A percentile compares a stretch with the other conserved stretches of the same genome.
phyloP scores from a whole-genome alignment of 2,113 vertebrate genomes.

The Siniperca knerii region DNA sequence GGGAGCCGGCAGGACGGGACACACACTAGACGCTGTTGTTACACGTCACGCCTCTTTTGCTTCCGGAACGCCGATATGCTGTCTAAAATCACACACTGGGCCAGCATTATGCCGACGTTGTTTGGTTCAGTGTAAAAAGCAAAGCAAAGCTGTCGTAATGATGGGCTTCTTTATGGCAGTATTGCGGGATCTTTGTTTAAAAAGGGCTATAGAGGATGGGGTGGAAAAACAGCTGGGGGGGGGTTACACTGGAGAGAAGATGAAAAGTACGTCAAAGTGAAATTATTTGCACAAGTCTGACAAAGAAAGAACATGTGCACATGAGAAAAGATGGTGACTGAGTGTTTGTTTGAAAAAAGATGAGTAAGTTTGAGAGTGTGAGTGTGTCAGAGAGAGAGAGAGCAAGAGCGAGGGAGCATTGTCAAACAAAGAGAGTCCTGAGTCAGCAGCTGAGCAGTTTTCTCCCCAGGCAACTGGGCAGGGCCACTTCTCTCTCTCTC shows the following conservation, averaged over 20 bases:
- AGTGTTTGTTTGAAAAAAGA: conserved; percentile 66
- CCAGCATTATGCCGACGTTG: too few species aligned
- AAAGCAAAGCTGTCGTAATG: too few species aligned
- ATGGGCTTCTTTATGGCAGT: too few species aligned
- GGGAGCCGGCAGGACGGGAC: too few species aligned
- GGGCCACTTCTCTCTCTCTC: conserved; percentile 71
- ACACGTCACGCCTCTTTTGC: too few species aligned
- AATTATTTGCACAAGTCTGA: conserved; percentile 49
- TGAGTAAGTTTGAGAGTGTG: conserved; percentile 52
- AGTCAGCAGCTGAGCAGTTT: conserved; percentile 87
- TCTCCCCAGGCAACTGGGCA: conserved; percentile 86
- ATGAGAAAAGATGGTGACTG: conserved; percentile 65
- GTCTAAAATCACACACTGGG: too few species aligned
- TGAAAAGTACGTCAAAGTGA: conserved; percentile 46
- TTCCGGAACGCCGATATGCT: too few species aligned
- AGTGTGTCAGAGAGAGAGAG: conserved; percentile 58
- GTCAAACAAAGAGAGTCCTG: conserved; percentile 90
- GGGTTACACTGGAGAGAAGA: conserved; percentile 26
- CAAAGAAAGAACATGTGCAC: conserved; percentile 62
- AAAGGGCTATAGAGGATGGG: conserved; percentile 39
- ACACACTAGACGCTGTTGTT: too few species aligned
- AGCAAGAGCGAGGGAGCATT: conserved; percentile 74
- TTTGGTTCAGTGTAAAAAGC: too few species aligned
- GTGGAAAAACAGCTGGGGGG: conserved; percentile 76
- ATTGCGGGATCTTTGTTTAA: too few species aligned